Conservation (phyloP, 2,113 vertebrate genomes). For the Thalassarche chlororhynchos region DNA sequence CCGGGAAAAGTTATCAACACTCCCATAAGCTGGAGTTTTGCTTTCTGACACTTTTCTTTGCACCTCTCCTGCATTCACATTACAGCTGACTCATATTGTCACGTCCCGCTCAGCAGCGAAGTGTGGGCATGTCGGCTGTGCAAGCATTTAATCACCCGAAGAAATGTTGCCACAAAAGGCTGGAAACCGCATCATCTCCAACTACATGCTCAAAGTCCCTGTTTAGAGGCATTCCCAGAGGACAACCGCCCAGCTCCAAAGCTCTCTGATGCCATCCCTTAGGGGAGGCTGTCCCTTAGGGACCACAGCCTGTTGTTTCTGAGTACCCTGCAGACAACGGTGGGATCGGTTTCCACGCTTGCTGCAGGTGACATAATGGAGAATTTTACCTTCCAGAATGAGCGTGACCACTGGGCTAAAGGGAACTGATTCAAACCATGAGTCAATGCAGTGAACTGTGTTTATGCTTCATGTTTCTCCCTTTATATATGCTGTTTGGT, state of each 20-base stretch:
- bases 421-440: neutral
- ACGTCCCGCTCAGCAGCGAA: accelerated
- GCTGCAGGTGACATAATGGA: neutral
- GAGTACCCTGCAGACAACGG: neutral
- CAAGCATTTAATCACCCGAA: neutral
- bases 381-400: neutral
- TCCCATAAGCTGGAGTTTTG: neutral
- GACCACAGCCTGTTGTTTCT: neutral
- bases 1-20: neutral
- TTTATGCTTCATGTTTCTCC: neutral
- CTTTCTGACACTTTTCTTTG: neutral
- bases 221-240: neutral
- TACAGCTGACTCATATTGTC: neutral
- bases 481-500: neutral
- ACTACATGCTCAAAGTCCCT: neutral
- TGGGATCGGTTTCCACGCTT: neutral
- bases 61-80: neutral
- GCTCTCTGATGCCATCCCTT: neutral
- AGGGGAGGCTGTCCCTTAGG: no score
- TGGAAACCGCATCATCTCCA: neutral
- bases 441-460: neutral
- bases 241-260: neutral
- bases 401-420: neutral
- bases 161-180: neutral
- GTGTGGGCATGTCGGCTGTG: accelerated